Conservation (phyloP, 1,140 invertebrate species). For the Macrobrachium nipponense region DNA sequence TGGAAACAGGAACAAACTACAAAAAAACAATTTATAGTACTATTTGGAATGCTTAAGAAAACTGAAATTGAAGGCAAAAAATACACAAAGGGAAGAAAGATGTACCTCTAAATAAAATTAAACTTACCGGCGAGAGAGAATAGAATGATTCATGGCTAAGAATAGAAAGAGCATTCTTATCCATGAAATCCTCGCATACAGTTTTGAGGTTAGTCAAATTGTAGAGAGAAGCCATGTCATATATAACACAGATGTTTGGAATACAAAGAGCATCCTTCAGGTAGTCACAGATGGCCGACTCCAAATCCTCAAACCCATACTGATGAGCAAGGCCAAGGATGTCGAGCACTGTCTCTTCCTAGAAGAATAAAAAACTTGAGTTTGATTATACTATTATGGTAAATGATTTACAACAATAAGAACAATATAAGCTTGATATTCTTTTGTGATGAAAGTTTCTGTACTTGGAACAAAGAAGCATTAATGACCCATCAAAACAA, state of each 20-base stretch:
- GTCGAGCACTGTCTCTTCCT: slow-evolving; percentile 88
- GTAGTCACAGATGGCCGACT: slow-evolving; percentile 92
- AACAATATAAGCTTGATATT: too few species aligned
- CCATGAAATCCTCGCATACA: slow-evolving; percentile 82
- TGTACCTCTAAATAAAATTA: not conserved
- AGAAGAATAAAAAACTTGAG: slow-evolving; percentile 48
- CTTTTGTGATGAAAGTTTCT: too few species aligned
- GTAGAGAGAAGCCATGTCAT: slow-evolving; percentile 88
- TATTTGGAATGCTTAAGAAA: not conserved
- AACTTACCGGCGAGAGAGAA: slow-evolving; percentile 82
- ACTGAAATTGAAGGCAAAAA: not conserved
- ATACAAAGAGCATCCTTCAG: slow-evolving; percentile 87
- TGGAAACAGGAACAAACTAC: too few species aligned
- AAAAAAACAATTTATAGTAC: too few species aligned
- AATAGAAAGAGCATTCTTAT: slow-evolving; percentile 87
- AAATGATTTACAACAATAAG: too few species aligned
- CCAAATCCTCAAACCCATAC: slow-evolving; percentile 93
- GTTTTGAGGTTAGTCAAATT: slow-evolving; percentile 75
- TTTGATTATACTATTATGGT: not conserved
- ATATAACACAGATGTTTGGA: slow-evolving; percentile 91
- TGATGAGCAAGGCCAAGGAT: slow-evolving; percentile 91
- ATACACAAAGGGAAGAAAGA: slow-evolving; percentile 15
- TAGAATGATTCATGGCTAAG: slow-evolving; percentile 87
- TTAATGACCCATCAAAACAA: not conserved
- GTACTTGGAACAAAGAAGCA: too few species aligned